phyloP scores from a whole-genome alignment of 2,113 vertebrate species.

The Mastomys coucha region DNA sequence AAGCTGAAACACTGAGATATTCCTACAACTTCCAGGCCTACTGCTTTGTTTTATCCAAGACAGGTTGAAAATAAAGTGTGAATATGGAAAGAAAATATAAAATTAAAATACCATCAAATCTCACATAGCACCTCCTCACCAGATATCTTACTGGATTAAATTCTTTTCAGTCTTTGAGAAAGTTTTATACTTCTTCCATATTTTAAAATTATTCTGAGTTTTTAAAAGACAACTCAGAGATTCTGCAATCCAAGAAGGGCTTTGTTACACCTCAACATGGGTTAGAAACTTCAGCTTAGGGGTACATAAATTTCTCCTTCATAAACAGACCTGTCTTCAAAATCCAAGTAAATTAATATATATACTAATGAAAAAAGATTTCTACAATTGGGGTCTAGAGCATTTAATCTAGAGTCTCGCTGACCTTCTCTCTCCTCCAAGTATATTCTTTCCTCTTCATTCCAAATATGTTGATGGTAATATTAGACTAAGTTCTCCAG shows the following conservation, averaged over 20 bases:
- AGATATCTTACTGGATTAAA: background rate
- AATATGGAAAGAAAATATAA: background rate
- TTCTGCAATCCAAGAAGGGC: background rate
- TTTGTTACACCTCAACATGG: background rate
- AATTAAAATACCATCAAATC: background rate
- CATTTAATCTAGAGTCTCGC: background rate
- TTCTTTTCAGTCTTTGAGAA: background rate
- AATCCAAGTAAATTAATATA: background rate
- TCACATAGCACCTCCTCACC: background rate
- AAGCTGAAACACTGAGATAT: background rate
- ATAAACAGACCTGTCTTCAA: background rate
- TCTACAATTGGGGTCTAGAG: background rate
- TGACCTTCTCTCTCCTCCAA: slow-evolving; percentile 3
- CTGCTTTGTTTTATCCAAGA: background rate
- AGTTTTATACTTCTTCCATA: background rate
- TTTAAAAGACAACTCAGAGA: slow-evolving; percentile 1
- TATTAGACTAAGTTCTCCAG: slow-evolving; percentile 16
- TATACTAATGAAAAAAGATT: background rate
- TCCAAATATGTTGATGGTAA: slow-evolving; percentile 5
- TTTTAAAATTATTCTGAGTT: slow-evolving; percentile 12
- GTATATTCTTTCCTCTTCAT: slow-evolving; percentile 54
- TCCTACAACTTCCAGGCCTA: background rate
- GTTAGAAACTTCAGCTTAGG: background rate
- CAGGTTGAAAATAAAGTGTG: slow-evolving; percentile 17
- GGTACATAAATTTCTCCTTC: background rate